Evolutionary conservation across 2,888 invertebrate genomes (phyloP).

Genomic region (Hetaerina titia): DNA sequence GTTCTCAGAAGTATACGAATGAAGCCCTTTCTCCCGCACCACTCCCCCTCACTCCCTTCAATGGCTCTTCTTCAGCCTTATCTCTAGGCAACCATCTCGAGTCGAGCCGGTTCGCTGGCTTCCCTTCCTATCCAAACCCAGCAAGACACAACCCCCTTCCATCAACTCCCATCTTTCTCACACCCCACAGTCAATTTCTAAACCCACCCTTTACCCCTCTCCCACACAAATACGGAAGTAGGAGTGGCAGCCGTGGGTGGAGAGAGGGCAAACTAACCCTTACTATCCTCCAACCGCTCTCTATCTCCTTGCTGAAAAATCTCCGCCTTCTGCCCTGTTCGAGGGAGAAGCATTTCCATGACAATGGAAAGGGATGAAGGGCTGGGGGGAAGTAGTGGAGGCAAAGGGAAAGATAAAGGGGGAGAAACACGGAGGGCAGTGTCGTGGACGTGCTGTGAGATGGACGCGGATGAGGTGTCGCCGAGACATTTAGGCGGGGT

Average conservation of each 20-base stretch:
- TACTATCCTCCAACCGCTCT: background rate
- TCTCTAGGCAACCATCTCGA: background rate
- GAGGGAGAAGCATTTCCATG: conserved; percentile 1
- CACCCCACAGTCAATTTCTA: background rate
- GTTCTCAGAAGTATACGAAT: background rate
- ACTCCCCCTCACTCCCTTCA: background rate
- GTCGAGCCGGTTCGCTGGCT: background rate
- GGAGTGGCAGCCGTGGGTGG: background rate
- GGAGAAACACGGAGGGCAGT: background rate
- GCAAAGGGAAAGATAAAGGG: background rate
- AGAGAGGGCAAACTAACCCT: background rate
- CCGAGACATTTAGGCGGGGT: background rate
- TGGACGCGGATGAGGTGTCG: conserved; percentile 20
- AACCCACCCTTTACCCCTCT: background rate
- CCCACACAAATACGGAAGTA: background rate
- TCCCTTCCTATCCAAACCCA: background rate
- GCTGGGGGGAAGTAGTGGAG: background rate
- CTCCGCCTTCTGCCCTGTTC: background rate
- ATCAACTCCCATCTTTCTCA: background rate
- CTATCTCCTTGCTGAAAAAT: background rate
- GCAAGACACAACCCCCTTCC: background rate
- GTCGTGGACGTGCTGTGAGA: background rate
- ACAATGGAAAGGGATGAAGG: conserved; percentile 28
- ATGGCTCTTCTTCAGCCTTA: background rate
- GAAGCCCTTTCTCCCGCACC: background rate